phyloP scores from a whole-genome alignment of 2,113 vertebrate genomes.

The Telmatochromis brichardi region DNA sequence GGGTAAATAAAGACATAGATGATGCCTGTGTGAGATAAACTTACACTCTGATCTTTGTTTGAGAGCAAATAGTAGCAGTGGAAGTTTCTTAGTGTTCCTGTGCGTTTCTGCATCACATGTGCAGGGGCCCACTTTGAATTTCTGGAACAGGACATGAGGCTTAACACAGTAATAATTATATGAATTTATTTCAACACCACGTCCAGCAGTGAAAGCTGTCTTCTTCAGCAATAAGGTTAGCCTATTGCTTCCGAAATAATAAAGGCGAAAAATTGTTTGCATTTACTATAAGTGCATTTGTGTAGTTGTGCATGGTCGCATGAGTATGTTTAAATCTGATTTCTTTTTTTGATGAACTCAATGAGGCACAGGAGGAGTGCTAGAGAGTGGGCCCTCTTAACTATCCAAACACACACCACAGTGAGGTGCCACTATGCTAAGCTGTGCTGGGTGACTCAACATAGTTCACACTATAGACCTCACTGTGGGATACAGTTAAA shows the following conservation, averaged over 20 bases:
- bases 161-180: conserved; percentile 6
- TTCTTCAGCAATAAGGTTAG: neutral
- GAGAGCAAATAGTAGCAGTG: neutral
- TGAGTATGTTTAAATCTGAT: neutral
- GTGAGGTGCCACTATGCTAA: conserved; percentile 4
- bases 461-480: conserved; percentile 30
- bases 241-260: neutral
- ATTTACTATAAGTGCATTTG: neutral
- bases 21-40: neutral
- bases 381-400: neutral
- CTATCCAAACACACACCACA: conserved; percentile 3
- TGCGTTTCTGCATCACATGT: neutral
- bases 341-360: neutral
- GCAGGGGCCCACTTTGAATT: neutral
- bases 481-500: conserved; percentile 9
- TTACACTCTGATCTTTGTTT: neutral
- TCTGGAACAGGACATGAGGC: neutral
- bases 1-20: neutral
- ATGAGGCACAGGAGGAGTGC: neutral
- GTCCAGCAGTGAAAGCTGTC: neutral
- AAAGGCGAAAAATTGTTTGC: neutral
- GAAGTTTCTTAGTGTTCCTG: neutral
- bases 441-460: conserved; percentile 38
- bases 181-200: conserved; percentile 6
- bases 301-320: neutral